phyloP scores from a whole-genome alignment of 2,888 invertebrate genomes.

The Kuschelorhynchus macadamiae region DNA sequence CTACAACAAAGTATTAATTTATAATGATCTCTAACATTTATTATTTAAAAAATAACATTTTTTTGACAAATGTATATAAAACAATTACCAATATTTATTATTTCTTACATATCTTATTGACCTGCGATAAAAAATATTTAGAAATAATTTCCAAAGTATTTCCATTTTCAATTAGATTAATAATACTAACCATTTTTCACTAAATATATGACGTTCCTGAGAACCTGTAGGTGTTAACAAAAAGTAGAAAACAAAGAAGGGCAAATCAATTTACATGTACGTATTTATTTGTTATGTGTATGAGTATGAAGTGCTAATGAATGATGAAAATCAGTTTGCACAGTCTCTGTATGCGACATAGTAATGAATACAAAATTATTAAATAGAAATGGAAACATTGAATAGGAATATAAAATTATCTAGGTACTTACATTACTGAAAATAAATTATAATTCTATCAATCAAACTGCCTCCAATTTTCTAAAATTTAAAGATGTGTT shows the following conservation, averaged over 20 bases:
- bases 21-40: no score
- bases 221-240: conserved; percentile 52
- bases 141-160: conserved; percentile 8
- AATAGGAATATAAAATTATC: no score
- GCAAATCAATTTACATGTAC: conserved; percentile 64
- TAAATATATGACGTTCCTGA: conserved; percentile 47
- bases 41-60: no score
- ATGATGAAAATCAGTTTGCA: conserved; percentile 40
- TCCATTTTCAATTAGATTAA: conserved; percentile 35
- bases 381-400: no score
- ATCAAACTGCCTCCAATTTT: conserved; percentile 46
- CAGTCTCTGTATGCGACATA: conserved; percentile 6
- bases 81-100: no score
- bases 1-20: no score
- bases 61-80: no score
- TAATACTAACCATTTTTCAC: conserved; percentile 40
- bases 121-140: no score
- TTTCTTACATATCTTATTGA: no score
- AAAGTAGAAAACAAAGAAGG: conserved; percentile 59
- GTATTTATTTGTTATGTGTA: no score
- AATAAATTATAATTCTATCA: neutral
- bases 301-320: conserved; percentile 54
- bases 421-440: neutral
- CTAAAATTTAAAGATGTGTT: conserved; percentile 54
- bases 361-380: neutral